Conservation (phyloP, 2,113 vertebrate genomes). For the Rhea americana region DNA sequence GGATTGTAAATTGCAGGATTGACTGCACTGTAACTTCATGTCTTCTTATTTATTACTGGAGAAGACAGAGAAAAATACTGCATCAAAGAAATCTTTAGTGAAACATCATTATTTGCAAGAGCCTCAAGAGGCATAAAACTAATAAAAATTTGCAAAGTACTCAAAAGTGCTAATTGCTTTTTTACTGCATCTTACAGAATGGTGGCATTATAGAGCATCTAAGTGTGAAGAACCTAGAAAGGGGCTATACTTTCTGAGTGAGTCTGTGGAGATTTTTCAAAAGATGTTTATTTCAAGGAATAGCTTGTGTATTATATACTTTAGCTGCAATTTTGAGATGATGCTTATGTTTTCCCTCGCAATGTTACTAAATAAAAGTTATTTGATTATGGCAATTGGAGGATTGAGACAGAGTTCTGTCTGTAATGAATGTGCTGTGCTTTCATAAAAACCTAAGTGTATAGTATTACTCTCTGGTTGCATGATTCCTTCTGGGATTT, state of each 20-base stretch:
- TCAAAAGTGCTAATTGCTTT: conserved; percentile 53
- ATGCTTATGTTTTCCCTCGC: neutral
- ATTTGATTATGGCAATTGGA: neutral
- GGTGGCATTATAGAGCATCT: neutral
- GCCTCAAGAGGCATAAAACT: conserved; percentile 20
- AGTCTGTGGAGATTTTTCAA: neutral
- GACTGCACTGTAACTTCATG: neutral
- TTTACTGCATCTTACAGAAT: neutral
- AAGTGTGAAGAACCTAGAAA: neutral
- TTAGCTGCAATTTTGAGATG: neutral
- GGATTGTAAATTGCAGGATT: neutral
- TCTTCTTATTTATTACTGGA: neutral
- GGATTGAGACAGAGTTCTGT: neutral
- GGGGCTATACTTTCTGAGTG: neutral
- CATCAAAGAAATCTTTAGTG: conserved; percentile 8
- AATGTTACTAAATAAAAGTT: neutral
- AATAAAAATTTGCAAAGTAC: conserved; percentile 13
- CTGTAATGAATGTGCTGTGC: neutral
- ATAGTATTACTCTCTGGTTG: neutral
- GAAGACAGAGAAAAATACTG: neutral
- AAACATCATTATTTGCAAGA: conserved; percentile 28
- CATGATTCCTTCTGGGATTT: neutral
- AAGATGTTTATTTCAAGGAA: conserved; percentile 2
- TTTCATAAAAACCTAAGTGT: neutral
- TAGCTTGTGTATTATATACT: neutral